Base-by-base conservation (phyloP, 92 coral and sea anemone species). In the Paramuricea clavata region DNA sequence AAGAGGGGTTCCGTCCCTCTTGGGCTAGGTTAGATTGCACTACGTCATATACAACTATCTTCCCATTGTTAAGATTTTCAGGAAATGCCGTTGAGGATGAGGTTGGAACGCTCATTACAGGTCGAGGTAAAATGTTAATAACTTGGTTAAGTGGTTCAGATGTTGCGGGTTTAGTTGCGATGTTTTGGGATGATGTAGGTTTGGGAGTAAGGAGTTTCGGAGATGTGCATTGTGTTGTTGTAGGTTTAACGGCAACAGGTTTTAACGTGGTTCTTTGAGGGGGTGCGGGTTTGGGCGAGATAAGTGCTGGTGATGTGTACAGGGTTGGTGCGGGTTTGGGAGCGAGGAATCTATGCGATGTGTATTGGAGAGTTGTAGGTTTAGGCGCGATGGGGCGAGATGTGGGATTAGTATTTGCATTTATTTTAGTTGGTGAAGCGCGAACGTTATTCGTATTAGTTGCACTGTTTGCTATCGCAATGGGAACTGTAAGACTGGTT, bases 11-110 rank as follows among this genome's bases (percentile, higher is more conserved):
- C 22, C 39, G 5, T 65, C 39, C 72, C 4, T n/a, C 41, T n/a
- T 67, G 72, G 13, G 57, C 11, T 34, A 42, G 11, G 21, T 34
- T 35, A 0, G 72, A 60, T 60, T 59, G 54, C 16, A 79, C 57
- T 34, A 79, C 73, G 57, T 79, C 67, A 30, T 65, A 79, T 4
- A 79, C 47, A 36, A 79, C 12, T 22, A 79, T 79, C 34, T 59
- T 59, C 0, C 84, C 72, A 39, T 39, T 60, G 19, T 13, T 39
- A 35, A 79, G n/a, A 21, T 79, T 60, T 26, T 59, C 27, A 26
- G 56, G 56, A 36, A 36, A 17, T 35, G 34, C 71, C 17, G 31
- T 22, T 52, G 84, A 27, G 31, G 44, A 60, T 65, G 72, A 65
- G 3, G 72, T 65, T 33, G 72, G 41, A 27, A 65, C 72, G 21